phyloP scores from a whole-genome alignment of 2,113 vertebrate genomes.

The Gymnobelideus leadbeateri region DNA sequence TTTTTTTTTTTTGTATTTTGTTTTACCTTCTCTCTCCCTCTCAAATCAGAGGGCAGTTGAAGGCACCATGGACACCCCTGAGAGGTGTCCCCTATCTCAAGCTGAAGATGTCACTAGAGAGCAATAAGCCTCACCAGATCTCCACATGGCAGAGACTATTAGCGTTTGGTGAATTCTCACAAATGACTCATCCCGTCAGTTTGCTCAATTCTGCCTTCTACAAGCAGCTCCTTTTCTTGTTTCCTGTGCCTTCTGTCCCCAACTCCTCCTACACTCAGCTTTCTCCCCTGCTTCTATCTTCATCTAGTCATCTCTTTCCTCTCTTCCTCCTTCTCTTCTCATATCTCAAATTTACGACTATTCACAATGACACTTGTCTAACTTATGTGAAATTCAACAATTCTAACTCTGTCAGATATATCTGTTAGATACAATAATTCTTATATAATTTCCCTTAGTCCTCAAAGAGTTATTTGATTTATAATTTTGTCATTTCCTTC shows the following conservation, averaged over 20 bases:
- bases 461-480: not conserved
- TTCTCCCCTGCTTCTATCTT: not conserved
- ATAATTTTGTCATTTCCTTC: not conserved
- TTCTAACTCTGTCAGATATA: not conserved
- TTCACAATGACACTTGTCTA: not conserved
- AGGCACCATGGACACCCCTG: not conserved
- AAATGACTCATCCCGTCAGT: not conserved
- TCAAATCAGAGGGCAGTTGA: not conserved
- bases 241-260: not conserved
- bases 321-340: not conserved
- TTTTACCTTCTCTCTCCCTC: not conserved
- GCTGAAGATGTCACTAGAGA: not conserved
- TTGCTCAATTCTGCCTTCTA: not conserved
- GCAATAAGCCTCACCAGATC: not conserved
- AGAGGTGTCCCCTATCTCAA: not conserved
- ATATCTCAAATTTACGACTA: not conserved
- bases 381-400: not conserved
- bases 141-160: not conserved
- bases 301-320: not conserved
- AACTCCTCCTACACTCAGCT: not conserved
- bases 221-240: not conserved
- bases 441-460: not conserved
- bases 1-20: no score
- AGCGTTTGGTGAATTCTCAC: not conserved
- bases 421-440: not conserved